Percentiles rank a stretch among this genome's conserved stretches.
Conservation (phyloP, 2,888 invertebrate species). For the Hemicrepidius hirtus region DNA sequence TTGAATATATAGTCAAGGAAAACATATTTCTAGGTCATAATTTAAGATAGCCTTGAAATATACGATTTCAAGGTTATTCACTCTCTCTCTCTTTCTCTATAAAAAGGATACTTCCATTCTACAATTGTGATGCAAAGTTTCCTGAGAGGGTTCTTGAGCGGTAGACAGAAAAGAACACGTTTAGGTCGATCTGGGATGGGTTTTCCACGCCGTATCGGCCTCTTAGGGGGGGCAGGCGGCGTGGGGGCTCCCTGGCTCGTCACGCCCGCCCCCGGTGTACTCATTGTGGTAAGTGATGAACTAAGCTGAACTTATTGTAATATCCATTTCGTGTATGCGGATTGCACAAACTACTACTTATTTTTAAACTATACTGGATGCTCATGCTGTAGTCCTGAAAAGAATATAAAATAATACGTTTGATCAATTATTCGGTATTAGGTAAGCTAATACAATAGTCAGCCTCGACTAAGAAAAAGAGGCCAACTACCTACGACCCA, state of each 20-base stretch:
- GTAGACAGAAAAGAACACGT: conserved; percentile 94
- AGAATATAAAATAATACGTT: not conserved
- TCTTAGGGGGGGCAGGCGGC: conserved; percentile 76
- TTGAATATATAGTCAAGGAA: conserved; percentile 71
- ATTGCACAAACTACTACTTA: conserved; percentile 69
- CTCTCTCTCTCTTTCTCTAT: too few relatives aligned
- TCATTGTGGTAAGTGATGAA: conserved; percentile 68
- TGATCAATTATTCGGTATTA: too few relatives aligned
- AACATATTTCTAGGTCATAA: conserved; percentile 33
- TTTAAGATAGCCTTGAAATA: too few relatives aligned
- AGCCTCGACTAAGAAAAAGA: too few relatives aligned
- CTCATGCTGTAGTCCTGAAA: conserved; percentile 70
- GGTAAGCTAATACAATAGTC: too few relatives aligned
- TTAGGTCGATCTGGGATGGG: conserved; percentile 93
- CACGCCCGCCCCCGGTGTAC: conserved; percentile 70
- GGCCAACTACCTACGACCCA: too few relatives aligned
- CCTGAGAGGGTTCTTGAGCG: conserved; percentile 95
- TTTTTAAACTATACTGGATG: conserved; percentile 66
- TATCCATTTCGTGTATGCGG: conserved; percentile 67
- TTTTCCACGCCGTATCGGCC: conserved; percentile 84
- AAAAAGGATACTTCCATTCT: conserved; percentile 99
- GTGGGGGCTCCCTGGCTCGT: conserved; percentile 68
- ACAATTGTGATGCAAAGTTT: conserved; percentile 97
- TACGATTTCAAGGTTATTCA: too few relatives aligned
- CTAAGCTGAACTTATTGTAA: conserved; percentile 68